Percentiles rank a stretch among this genome's conserved stretches.
Conservation (phyloP, 2,797 vertebrate species). For the Tinamus major region DNA sequence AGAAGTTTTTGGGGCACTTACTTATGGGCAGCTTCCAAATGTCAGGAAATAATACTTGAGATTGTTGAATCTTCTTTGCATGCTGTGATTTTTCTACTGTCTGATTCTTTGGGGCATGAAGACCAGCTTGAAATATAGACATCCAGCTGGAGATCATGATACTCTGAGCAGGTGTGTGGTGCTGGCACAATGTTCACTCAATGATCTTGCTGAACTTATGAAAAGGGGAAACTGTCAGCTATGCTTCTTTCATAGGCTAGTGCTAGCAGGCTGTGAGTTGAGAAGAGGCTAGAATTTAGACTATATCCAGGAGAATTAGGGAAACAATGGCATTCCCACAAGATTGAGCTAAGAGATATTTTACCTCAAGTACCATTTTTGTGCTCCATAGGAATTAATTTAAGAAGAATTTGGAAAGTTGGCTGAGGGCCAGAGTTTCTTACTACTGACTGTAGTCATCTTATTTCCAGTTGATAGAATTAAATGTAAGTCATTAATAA, state of each 20-base stretch:
- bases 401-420: neutral
- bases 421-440: neutral
- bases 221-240: neutral
- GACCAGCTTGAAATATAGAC: neutral
- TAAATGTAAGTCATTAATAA: neutral
- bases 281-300: accelerated
- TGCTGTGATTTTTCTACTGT: neutral
- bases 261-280: neutral
- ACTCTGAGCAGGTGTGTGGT: neutral
- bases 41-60: neutral
- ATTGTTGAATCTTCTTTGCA: neutral
- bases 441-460: neutral
- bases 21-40: neutral
- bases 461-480: neutral
- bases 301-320: neutral
- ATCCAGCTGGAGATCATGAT: neutral
- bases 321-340: neutral
- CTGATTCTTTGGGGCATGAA: neutral
- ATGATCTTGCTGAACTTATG: neutral
- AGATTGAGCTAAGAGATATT: accelerated
- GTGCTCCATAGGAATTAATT: neutral
- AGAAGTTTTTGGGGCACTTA: neutral
- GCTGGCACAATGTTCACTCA: neutral
- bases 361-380: neutral
- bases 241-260: neutral